Percentiles rank a stretch among this genome's conserved stretches.
These are phyloP conservation scores for Lottia gigantea DNA, from an alignment of 2,888 invertebrate genomes.

Conservation along the genomic window DNA sequence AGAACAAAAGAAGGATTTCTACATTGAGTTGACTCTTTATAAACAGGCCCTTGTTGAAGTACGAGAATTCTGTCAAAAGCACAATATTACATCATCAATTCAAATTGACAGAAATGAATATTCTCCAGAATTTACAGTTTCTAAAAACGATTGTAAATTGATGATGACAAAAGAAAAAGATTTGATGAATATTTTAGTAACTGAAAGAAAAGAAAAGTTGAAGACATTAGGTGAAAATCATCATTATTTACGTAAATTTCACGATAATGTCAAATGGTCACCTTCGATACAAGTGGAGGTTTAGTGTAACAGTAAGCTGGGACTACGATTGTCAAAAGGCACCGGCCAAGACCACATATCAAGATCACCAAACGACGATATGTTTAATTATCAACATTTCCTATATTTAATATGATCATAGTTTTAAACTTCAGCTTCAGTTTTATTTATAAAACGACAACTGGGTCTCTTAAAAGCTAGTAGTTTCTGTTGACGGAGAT, in stretches of 20 bases:
- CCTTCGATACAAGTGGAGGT: not conserved
- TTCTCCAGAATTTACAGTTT: conserved; percentile 20
- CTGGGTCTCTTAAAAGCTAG: too few relatives aligned
- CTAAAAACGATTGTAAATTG: conserved; percentile 26
- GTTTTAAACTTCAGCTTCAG: too few relatives aligned
- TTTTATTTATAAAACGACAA: too few relatives aligned
- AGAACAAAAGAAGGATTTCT: not conserved
- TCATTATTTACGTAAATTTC: not conserved
- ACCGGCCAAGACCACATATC: too few relatives aligned
- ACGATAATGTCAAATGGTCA: not conserved
- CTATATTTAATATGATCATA: too few relatives aligned
- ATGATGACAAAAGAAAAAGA: conserved; percentile 31
- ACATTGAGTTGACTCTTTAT: not conserved
- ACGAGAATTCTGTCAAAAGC: not conserved
- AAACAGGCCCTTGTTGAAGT: not conserved
- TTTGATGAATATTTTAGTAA: conserved; percentile 14
- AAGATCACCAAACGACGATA: too few relatives aligned
- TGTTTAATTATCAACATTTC: too few relatives aligned
- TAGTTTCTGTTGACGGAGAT: too few relatives aligned
- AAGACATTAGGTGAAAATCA: not conserved
- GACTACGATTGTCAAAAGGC: too few relatives aligned
- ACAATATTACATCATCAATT: not conserved
- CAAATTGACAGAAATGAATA: conserved; percentile 19
- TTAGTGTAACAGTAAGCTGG: not conserved
- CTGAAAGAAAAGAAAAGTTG: not conserved